These are phyloP conservation scores for Anorthoa munda DNA, from an alignment of 2,888 invertebrate species.

Conservation along the genomic window DNA sequence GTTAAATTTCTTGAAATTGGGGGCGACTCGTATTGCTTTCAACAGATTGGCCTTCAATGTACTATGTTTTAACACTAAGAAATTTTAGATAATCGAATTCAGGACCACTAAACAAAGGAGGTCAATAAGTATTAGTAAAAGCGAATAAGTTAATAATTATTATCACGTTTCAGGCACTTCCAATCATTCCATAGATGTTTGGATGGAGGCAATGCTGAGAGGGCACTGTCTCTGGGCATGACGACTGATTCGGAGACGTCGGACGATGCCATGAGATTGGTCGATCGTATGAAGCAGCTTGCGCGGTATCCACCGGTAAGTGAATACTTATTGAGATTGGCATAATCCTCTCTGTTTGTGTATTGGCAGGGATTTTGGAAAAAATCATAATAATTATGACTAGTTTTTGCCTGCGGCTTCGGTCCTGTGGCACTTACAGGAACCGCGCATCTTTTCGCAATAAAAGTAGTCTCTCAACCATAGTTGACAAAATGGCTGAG, in stretches of 20 bases:
- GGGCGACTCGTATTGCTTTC: too few species aligned
- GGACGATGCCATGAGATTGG: conserved; percentile 87
- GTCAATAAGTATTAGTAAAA: not conserved
- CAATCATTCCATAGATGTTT: conserved; percentile 84
- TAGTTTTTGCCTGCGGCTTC: too few species aligned
- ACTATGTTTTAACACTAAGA: too few species aligned
- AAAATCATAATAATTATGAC: too few species aligned
- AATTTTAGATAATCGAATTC: not conserved
- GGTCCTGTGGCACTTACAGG: too few species aligned
- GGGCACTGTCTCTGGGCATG: conserved; percentile 83
- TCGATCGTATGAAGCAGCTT: conserved; percentile 87
- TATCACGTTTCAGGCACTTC: conserved; percentile 80
- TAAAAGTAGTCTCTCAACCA: too few species aligned
- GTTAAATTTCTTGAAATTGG: too few species aligned
- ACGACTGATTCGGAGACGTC: conserved; percentile 88
- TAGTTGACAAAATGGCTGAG: too few species aligned
- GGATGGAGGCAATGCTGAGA: conserved; percentile 80
- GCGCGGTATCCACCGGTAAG: conserved; percentile 85
- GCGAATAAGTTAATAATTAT: not conserved
- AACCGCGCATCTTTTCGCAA: too few species aligned
- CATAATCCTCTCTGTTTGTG: not conserved
- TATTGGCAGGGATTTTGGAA: not conserved
- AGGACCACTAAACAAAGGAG: not conserved
- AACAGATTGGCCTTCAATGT: too few species aligned
- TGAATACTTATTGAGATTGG: not conserved